phyloP scores from a whole-genome alignment of 2,888 invertebrate species.

The Adela reaumurella region DNA sequence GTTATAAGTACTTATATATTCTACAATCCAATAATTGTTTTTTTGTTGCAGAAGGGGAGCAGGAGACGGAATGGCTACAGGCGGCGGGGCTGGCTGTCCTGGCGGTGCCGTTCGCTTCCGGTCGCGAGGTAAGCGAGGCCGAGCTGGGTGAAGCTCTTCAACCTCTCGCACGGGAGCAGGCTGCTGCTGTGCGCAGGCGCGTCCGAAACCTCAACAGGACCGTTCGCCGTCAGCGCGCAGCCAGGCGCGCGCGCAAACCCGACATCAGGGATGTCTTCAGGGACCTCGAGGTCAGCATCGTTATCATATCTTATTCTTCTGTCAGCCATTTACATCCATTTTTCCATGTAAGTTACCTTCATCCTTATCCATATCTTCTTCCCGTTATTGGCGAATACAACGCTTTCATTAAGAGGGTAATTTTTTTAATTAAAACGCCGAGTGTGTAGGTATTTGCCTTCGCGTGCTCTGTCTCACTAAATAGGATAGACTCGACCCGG shows the following conservation, averaged over 20 bases:
- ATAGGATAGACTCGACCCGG: too few species aligned
- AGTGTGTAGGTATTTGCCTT: too few species aligned
- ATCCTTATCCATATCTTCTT: too few species aligned
- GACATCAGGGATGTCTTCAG: constrained; percentile 82
- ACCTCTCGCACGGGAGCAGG: constrained; percentile 67
- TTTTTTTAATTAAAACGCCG: too few species aligned
- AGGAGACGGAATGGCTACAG: constrained; percentile 73
- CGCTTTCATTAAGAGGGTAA: too few species aligned
- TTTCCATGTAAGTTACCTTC: too few species aligned
- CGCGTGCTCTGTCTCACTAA: too few species aligned
- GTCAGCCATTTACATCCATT: too few species aligned
- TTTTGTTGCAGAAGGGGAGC: constrained; percentile 62
- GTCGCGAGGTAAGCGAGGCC: constrained; percentile 63
- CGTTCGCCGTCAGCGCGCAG: constrained; percentile 58
- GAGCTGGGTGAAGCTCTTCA: constrained; percentile 61
- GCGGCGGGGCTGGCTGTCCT: constrained; percentile 70
- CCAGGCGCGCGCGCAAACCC: constrained; percentile 61
- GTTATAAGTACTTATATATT: too few species aligned
- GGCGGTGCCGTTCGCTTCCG: constrained; percentile 66
- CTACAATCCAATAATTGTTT: too few species aligned
- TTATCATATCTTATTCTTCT: too few species aligned
- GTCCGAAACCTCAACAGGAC: constrained; percentile 76
- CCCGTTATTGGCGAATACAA: too few species aligned
- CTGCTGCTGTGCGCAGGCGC: constrained; percentile 70
- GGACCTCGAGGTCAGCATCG: constrained; percentile 67